Conservation (phyloP, 2,888 invertebrate genomes). For the Baronia brevicornis region DNA sequence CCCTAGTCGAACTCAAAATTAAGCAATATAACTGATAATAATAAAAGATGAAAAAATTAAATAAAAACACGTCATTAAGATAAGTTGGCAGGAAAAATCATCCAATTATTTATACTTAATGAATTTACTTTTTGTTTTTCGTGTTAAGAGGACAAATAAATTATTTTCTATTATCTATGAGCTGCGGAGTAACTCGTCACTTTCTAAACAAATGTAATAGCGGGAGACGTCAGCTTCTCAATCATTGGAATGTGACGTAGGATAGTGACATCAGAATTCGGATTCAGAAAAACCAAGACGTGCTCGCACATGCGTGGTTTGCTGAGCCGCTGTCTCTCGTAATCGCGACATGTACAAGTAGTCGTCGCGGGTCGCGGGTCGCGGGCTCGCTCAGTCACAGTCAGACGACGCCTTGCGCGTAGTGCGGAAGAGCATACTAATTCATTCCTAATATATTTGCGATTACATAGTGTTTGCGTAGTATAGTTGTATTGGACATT, state of each 20-base stretch:
- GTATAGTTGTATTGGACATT: neutral
- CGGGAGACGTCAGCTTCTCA: conserved; percentile 11
- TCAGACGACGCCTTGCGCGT: conserved; percentile 52
- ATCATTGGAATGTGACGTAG: conserved; percentile 27
- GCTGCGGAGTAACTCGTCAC: no score
- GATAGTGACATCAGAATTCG: conserved; percentile 34
- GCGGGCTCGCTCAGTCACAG: conserved; percentile 14
- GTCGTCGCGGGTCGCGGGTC: conserved; percentile 24
- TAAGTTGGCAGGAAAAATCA: no score
- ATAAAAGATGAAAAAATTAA: no score
- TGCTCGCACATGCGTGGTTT: conserved; percentile 64
- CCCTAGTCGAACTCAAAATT: no score
- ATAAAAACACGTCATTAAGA: no score
- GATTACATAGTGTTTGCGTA: conserved; percentile 7
- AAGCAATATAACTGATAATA: no score
- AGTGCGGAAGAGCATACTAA: conserved; percentile 38
- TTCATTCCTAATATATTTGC: conserved; percentile 5
- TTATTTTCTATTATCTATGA: no score
- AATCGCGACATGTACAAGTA: conserved; percentile 33
- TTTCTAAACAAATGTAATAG: no score
- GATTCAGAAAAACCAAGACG: conserved; percentile 51
- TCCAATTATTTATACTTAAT: no score
- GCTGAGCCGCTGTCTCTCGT: conserved; percentile 39
- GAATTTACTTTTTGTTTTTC: no score
- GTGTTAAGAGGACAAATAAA: no score